Conservation (phyloP, 2,113 vertebrate genomes). For the Notarius lentiginosus region DNA sequence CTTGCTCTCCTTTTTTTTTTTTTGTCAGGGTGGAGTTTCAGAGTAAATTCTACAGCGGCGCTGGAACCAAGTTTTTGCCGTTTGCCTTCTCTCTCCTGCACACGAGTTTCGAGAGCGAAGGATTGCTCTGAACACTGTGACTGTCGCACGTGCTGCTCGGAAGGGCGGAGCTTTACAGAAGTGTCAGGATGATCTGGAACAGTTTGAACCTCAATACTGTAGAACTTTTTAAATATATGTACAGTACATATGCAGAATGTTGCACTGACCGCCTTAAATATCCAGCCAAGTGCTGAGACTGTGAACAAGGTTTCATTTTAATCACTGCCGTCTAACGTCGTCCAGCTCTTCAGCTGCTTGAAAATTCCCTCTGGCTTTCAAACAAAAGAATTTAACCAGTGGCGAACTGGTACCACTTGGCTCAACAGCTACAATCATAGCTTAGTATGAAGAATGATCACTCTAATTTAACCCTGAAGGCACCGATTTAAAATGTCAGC, state of each 20-base stretch:
- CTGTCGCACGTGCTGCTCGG: neutral
- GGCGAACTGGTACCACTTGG: neutral
- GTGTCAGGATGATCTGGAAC: neutral
- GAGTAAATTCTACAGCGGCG: slow-evolving; percentile 93
- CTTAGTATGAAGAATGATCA: neutral
- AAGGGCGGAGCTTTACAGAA: neutral
- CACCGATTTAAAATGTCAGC: no score
- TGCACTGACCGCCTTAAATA: slow-evolving; percentile 77
- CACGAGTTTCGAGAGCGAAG: slow-evolving; percentile 78
- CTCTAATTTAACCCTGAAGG: neutral
- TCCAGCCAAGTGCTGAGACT: slow-evolving; percentile 67
- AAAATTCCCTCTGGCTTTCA: neutral
- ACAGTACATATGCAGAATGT: slow-evolving; percentile 40
- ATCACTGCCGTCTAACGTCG: neutral
- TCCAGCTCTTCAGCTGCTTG: neutral
- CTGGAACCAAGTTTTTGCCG: slow-evolving; percentile 89
- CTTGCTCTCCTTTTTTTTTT: slow-evolving; percentile 35
- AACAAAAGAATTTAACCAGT: neutral
- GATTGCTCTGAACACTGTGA: slow-evolving; percentile 67
- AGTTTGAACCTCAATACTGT: slow-evolving; percentile 1
- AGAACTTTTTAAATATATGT: neutral
- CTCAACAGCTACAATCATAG: neutral
- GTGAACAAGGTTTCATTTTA: neutral
- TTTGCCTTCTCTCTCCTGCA: slow-evolving; percentile 88
- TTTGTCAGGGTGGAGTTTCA: slow-evolving; percentile 95